Evolutionary conservation across 2,888 invertebrate genomes (phyloP), one percentile per base, ranked within the genome.

Genomic region (Drosophila mimetica): DNA sequence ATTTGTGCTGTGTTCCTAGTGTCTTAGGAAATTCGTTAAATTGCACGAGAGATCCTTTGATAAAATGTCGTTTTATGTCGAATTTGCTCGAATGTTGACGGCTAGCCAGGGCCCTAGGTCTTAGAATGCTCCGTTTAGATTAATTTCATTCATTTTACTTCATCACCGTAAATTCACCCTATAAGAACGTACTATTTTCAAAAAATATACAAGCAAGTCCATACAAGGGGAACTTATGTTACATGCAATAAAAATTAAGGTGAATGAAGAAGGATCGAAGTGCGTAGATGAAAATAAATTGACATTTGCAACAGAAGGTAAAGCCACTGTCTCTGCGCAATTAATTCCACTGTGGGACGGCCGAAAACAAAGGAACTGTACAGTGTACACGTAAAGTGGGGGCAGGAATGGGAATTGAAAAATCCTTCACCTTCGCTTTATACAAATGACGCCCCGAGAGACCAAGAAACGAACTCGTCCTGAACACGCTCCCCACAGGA

Each of bases 381-480:
- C 67, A 60, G 47, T 6, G 44, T 53, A 52, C 67, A 58, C 50
- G 28, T 14, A 51, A 55, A 16, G 34, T 20, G 18, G 73, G 61
- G 60, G 66, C 59, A 65, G 60, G 41, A 57, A 57, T 18, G 53
- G 54, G 64, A 83, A 89, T 81, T 86, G 85, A 84, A 85, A 90
- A 90, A 89, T 89, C 83, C 85, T 87, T 87, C 89, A 90, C 82
- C 84, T 86, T 85, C 82, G 76, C 73, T 67, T 89, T 79, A 85
- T 85, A 90, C 90, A 90, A 90, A 90, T 90, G 89, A 90, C 84
- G 89, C 89, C 90, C 89, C 74, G 60, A 88, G 87, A 88, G 90
- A 76, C 86, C 79, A 57, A 42, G 61, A 25, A 60, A 39, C 41
- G 55, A 65, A 36, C 37, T 60, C 46, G 28, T 44, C 18, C 57